These are phyloP conservation scores for Acanthisitta chloris DNA, from an alignment of 2,113 vertebrate genomes.

Conservation along the genomic window DNA sequence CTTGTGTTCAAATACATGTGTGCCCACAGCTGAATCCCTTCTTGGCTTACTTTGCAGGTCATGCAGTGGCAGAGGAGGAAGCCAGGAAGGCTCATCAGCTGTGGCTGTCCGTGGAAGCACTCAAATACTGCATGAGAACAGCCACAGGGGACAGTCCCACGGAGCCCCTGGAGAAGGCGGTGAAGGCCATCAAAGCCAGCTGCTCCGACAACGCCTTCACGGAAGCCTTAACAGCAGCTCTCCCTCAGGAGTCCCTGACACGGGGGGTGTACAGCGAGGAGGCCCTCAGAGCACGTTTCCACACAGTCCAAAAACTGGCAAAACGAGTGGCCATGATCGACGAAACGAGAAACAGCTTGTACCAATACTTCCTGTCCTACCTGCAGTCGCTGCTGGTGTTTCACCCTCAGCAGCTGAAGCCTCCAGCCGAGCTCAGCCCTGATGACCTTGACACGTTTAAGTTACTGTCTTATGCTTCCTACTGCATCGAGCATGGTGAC, in stretches of 20 bases:
- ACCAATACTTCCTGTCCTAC: constrained; percentile 96
- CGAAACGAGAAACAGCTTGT: constrained; percentile 91
- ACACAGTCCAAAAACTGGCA: constrained; percentile 82
- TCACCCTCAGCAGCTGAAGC: constrained; percentile 81
- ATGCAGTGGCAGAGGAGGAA: constrained; percentile 87
- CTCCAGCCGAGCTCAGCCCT: constrained; percentile 77
- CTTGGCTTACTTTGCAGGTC: constrained; percentile 74
- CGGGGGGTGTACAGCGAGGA: constrained; percentile 92
- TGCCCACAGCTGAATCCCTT: background rate
- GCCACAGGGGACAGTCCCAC: constrained; percentile 77
- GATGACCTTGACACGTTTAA: constrained; percentile 90
- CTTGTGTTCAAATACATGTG: rapidly evolving
- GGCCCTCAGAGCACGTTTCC: constrained; percentile 86
- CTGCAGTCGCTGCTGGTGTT: constrained; percentile 89
- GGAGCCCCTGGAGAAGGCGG: constrained; percentile 79
- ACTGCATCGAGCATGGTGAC: constrained; percentile 91
- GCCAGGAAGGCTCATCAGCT: constrained; percentile 91
- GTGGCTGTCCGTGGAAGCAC: constrained; percentile 93
- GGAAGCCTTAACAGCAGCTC: constrained; percentile 78
- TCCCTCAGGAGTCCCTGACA: constrained; percentile 84
- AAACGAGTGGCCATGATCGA: constrained; percentile 91
- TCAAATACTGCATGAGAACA: constrained; percentile 84
- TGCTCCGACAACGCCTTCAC: constrained; percentile 85
- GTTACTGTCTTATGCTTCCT: constrained; percentile 89
- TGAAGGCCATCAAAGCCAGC: constrained; percentile 78